Percentiles rank a stretch among this genome's conserved stretches.
Conservation (phyloP, 2,888 invertebrate species). For the Diaperis boleti region DNA sequence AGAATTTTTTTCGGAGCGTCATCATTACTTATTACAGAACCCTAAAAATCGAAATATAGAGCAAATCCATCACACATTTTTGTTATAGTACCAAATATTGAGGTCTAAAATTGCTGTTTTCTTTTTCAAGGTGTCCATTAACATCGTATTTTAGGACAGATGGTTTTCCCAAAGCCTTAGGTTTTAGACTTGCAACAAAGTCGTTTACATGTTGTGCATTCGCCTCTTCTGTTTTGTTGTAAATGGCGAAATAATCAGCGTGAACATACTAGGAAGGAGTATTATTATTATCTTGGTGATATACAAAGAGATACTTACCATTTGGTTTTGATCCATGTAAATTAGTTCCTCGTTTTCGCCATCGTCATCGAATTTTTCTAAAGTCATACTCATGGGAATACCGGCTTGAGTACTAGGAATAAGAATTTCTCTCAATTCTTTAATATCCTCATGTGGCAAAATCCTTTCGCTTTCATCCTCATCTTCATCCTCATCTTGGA, state of each 20-base stretch:
- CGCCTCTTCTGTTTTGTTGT: too few relatives aligned
- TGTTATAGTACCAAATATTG: slow-evolving; percentile 27
- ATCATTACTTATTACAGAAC: slow-evolving; percentile 1
- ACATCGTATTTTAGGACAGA: slow-evolving; percentile 9
- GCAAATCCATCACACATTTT: too few relatives aligned
- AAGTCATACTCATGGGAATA: slow-evolving; percentile 6
- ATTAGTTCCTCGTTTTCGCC: slow-evolving; percentile 19
- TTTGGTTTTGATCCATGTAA: slow-evolving; percentile 17
- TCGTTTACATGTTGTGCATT: not conserved
- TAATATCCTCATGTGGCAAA: slow-evolving; percentile 16
- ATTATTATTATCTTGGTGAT: too few relatives aligned
- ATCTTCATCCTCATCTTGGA: slow-evolving; percentile 10
- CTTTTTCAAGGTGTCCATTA: not conserved
- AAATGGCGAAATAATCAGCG: slow-evolving; percentile 10
- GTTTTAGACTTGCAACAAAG: slow-evolving; percentile 1
- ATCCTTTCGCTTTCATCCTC: slow-evolving; percentile 1
- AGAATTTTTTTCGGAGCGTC: slow-evolving; percentile 18
- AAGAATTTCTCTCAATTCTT: slow-evolving; percentile 6
- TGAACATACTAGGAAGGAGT: slow-evolving; percentile 19
- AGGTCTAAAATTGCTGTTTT: slow-evolving; percentile 6
- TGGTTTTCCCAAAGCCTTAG: slow-evolving; percentile 3
- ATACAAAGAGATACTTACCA: too few relatives aligned
- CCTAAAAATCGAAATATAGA: slow-evolving; percentile 4
- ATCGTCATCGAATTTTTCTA: not conserved
- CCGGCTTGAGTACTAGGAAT: not conserved